phyloP scores from a whole-genome alignment of 2,113 vertebrate genomes.

The Plectropomus leopardus region DNA sequence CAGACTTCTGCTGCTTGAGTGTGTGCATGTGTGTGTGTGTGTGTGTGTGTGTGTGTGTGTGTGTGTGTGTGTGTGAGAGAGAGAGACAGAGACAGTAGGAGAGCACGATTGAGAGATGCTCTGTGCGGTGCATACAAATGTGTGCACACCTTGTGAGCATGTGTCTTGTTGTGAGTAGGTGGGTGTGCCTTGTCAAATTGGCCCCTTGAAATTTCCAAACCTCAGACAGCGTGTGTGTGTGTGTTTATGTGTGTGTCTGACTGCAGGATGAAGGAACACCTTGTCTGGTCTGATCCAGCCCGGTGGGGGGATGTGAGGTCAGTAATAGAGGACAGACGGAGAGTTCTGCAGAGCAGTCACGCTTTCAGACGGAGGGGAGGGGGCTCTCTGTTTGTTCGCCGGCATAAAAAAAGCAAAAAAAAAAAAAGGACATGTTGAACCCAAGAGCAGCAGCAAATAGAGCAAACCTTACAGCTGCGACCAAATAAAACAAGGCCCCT shows the following conservation, averaged over 20 bases:
- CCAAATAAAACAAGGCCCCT: slow-evolving; percentile 35
- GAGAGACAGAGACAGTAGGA: slow-evolving; percentile 25
- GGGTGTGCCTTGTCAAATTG: slow-evolving; percentile 70
- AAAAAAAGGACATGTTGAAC: slow-evolving; percentile 47
- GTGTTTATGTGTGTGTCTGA: slow-evolving; percentile 14
- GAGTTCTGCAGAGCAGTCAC: slow-evolving; percentile 69
- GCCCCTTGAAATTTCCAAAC: slow-evolving; percentile 63
- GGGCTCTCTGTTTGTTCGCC: slow-evolving; percentile 54
- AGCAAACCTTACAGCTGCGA: slow-evolving; percentile 56
- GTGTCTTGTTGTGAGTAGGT: slow-evolving; percentile 57
- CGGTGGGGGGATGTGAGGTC: slow-evolving; percentile 59
- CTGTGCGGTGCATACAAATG: slow-evolving; percentile 66
- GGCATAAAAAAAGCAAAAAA: background rate
- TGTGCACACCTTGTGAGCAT: slow-evolving; percentile 50
- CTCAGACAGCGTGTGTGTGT: slow-evolving; percentile 19
- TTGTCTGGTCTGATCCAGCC: slow-evolving; percentile 66
- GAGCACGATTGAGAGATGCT: slow-evolving; percentile 51
- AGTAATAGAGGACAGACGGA: slow-evolving; percentile 69
- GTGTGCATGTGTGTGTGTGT: slow-evolving; percentile 17
- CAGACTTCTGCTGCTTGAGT: slow-evolving; percentile 42
- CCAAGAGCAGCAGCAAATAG: slow-evolving; percentile 60
- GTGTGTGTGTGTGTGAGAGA: slow-evolving; percentile 4
- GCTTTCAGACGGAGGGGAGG: slow-evolving; percentile 46
- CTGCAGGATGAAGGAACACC: slow-evolving; percentile 67
- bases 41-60: slow-evolving; percentile 19